Evolutionary conservation across 2,113 vertebrate species (phyloP), one percentile per base, ranked within the genome.

Genomic region (Tachysurus fulvidraco): DNA sequence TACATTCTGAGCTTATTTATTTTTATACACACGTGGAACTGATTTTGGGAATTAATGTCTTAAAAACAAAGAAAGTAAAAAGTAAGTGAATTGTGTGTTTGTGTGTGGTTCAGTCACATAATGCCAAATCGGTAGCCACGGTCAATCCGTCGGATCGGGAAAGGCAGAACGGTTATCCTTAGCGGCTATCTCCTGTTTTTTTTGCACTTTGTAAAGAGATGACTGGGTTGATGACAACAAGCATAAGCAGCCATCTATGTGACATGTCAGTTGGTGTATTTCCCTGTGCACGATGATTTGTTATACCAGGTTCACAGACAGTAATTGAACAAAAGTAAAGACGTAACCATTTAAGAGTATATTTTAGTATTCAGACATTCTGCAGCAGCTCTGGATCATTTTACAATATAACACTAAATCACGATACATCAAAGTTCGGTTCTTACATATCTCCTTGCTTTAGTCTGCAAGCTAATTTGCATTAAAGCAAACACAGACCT

Each of bases 141-240:
- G 41, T 57, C 80, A 81, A 17, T 73, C 69, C 73, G 81, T 25
- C 54, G 50, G 67, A 67, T 41, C n/a, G 23, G 57, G 36, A 83
- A 74, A 52, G 64, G 50, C 84, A 74, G 46, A 79, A 57, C 46
- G 86, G 81, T 54, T n/a, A 59, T 80, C 60, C 84, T 50, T 17
- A 21, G 13, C 21, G 64, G 50, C 50, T 69, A 44, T 79, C 60
- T 89, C 62, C 46, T 30, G 73, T 79, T 64, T 41, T 80, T 52
- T 83, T 74, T 21, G 23, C 4, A 54, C 77, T 44, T 83, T 88
- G 65, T 83, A 73, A 57, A 65, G 44, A 83, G 44, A 64, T 23
- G 21, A 73, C 16, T 55, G 16, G 62, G 76, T 79, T 14, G 16
- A 54, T 78, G 73, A 83, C 30, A 83, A 86, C 73, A 83, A 50